phyloP scores from a whole-genome alignment of 2,113 vertebrate genomes.

The Mellivora capensis region DNA sequence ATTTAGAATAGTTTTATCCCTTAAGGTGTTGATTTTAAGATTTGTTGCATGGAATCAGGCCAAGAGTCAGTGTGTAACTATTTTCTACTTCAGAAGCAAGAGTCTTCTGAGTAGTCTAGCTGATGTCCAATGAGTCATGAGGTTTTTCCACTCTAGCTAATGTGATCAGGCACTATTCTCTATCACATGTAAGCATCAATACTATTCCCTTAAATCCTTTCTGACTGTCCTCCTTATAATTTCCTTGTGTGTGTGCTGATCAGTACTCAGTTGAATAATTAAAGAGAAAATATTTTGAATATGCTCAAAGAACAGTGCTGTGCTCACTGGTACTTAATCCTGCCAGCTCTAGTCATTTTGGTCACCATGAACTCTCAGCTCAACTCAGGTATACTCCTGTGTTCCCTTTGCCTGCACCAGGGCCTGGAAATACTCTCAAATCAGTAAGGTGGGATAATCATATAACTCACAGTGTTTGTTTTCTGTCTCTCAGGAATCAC shows the following conservation, averaged over 20 bases:
- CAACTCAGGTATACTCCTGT: neutral
- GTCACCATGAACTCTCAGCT: neutral
- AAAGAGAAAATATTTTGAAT: neutral
- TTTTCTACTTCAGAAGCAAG: neutral
- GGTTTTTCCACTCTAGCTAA: neutral
- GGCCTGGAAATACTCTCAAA: neutral
- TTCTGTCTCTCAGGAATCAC: neutral
- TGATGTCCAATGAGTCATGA: neutral
- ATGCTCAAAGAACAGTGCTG: neutral
- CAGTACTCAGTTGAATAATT: neutral
- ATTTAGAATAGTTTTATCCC: neutral
- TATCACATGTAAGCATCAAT: neutral
- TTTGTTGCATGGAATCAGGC: neutral
- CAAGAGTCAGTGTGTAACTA: too few species aligned
- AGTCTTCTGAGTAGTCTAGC: neutral
- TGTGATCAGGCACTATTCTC: neutral
- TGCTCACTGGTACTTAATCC: neutral
- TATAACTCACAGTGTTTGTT: neutral
- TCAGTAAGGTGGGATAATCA: neutral
- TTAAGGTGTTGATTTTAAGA: neutral
- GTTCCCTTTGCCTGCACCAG: too few species aligned
- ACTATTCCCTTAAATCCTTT: neutral
- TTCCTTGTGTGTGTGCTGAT: neutral
- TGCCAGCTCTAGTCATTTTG: neutral
- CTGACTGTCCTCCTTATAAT: neutral